Base-by-base conservation (phyloP, 2,888 invertebrate genomes). In the Heliconius ethilla region DNA sequence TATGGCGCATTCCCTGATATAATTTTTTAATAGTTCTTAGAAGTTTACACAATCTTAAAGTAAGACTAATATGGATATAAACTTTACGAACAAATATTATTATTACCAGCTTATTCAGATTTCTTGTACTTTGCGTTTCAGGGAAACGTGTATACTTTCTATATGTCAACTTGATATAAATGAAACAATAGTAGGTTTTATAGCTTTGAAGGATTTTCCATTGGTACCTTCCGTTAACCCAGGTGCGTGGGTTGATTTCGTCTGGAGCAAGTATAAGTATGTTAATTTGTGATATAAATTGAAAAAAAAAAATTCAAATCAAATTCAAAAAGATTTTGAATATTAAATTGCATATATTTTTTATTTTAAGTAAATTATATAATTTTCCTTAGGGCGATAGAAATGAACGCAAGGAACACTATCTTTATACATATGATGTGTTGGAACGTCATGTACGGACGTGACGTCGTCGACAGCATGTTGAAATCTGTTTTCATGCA, bases 401-500 rank as follows among this genome's bases (percentile, higher is more conserved):
- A 93, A 75, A 84, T 95, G 81, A 93, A 89, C 69, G 85, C 95
- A 29, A 88, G 95, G 18, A 96, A 96, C 84, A 95, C 96, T 0
- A 85, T 96, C 66, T 96, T 96, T 89, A 86, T 96, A 66, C 95
- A 96, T 84, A 86, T 96, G 79, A 84, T 95, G 18, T 95, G 95
- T 72, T 96, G 95, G 95, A 92, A 95, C 79, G 77, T 84, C 2
- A 18, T 55, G 0, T 93, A 90, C 78, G 80, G 83, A 0, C 89
- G 93, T 0, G 91, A 91, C 0, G 78, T 87, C 2, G 88, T 94
- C 3, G 93, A 94, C 80, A 87, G 76, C 63, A 86, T 94, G 87
- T 85, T 94, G 51, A 89, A 84, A 76, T 88, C 94, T 1, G 82
- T 96, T 66, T 96, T 96, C 85, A 92, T 94, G 89, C 91, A 92